These are phyloP conservation scores for Epizoanthus ramosus DNA, from an alignment of 92 coral and sea anemone species.

Conservation along the genomic window DNA sequence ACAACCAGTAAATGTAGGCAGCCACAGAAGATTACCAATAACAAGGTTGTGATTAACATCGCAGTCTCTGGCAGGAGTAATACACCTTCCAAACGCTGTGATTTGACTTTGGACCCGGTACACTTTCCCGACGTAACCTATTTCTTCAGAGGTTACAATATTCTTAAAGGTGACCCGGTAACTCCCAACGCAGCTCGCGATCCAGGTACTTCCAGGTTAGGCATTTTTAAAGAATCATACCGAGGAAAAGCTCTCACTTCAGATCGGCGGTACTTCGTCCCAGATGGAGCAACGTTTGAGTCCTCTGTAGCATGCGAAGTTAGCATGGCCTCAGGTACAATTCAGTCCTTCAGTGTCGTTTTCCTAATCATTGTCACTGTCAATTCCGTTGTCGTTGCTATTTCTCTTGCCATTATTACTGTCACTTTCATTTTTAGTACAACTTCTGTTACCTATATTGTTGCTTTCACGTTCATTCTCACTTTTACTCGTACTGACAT, in stretches of 20 bases:
- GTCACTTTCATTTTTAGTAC: too few species aligned
- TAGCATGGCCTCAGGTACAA: neutral
- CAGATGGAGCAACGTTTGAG: conserved; percentile 10
- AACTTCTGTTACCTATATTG: too few species aligned
- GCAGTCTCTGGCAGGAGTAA: neutral
- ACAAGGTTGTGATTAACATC: neutral
- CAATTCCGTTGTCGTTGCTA: too few species aligned
- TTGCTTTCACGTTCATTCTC: too few species aligned
- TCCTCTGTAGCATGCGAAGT: conserved; percentile 6
- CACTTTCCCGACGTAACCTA: conserved; percentile 4
- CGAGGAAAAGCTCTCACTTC: neutral
- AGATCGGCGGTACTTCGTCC: neutral
- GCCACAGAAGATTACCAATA: neutral
- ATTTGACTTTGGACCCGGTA: neutral
- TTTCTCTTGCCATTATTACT: too few species aligned
- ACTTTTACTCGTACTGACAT: too few species aligned
- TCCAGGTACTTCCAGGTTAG: conserved; percentile 4
- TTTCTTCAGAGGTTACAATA: conserved; percentile 5
- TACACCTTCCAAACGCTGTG: neutral
- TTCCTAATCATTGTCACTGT: too few species aligned
- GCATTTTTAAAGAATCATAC: neutral
- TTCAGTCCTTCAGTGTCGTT: too few species aligned
- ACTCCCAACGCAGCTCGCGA: neutral
- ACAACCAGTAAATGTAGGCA: neutral
- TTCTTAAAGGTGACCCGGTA: neutral